Conservation (phyloP, 2,888 invertebrate genomes). For the Tetrapedia diversipes region DNA sequence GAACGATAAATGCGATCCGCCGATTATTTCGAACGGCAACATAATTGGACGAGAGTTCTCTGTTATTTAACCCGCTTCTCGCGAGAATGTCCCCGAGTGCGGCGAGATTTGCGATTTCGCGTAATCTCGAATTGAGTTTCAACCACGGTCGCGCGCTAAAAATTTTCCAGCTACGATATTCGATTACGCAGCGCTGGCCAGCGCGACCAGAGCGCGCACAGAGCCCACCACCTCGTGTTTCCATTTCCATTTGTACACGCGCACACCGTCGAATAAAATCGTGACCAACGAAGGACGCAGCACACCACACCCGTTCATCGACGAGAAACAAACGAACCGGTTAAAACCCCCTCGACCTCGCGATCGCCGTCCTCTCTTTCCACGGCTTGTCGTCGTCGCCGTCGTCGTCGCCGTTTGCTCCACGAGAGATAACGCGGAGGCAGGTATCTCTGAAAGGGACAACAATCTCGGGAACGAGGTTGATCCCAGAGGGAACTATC, state of each 20-base stretch:
- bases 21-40: background rate
- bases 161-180: constrained; percentile 25
- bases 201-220: too few relatives aligned
- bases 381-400: background rate
- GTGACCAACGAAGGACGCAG: background rate
- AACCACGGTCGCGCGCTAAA: constrained; percentile 32
- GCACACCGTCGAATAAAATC: background rate
- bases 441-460: constrained; percentile 26
- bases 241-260: background rate
- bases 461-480: constrained; percentile 22
- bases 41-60: background rate
- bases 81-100: constrained; percentile 5
- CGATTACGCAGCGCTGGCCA: constrained; percentile 27
- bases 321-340: background rate
- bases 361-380: too few relatives aligned
- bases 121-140: constrained; percentile 38
- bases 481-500: constrained; percentile 27
- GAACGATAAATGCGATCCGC: background rate
- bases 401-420: background rate
- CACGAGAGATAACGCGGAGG: background rate
- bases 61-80: background rate
- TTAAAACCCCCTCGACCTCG: background rate
- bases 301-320: too few relatives aligned
- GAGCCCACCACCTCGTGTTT: too few relatives aligned
- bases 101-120: constrained; percentile 7